Base-by-base conservation (phyloP, 2,797 vertebrate species). In the Orientallactaga sibirica region DNA sequence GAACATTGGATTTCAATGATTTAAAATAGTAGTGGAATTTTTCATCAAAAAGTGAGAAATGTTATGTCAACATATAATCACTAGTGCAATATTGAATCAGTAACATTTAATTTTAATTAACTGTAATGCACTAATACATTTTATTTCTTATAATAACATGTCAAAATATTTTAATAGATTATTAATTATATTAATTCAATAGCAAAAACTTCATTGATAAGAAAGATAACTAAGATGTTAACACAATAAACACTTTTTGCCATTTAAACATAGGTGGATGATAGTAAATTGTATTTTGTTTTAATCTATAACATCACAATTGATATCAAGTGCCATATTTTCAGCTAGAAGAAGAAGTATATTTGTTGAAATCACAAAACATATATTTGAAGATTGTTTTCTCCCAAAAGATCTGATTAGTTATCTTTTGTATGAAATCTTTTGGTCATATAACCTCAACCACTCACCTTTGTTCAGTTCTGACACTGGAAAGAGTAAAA, bases 401-500 rank as follows among this genome's bases (percentile, higher is more conserved):
- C 73, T 95, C 68, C 19, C 20, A 52, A 89, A 73, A 89, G 43
- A 70, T 48, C 7, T 81, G 41, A 94, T 48, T 18, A 62, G 29
- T 71, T 81, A 86, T 62, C 25, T 29, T 93, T 86, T 29, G 27
- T 5, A 67, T 20, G 14, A 77, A 91, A 86, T 15, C 19, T 25
- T 93, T 70, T 68, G 41, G 66, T 48, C 86, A 92, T 8, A 37
- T 74, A 90, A 86, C 2, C 64, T 88, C 58, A 80, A 52, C 11
- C 37, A 29, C 6, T 93, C 61, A 95, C 52, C 64, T 91, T 84
- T 70, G 10, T 3, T 92, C 81, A 95, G 78, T 92, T 84, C 73
- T 96, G 76, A 92, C 19, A 66, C 48, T 74, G 10, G 6, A 86
- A 83, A 88, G 68, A 66, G 6, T 88, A 41, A 77, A 88, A 87